A percentile compares a stretch with the other conserved stretches of the same genome.
Evolutionary conservation across 2,797 vertebrate species (phyloP).

Genomic region (Schizopygopsis malacanthus): DNA sequence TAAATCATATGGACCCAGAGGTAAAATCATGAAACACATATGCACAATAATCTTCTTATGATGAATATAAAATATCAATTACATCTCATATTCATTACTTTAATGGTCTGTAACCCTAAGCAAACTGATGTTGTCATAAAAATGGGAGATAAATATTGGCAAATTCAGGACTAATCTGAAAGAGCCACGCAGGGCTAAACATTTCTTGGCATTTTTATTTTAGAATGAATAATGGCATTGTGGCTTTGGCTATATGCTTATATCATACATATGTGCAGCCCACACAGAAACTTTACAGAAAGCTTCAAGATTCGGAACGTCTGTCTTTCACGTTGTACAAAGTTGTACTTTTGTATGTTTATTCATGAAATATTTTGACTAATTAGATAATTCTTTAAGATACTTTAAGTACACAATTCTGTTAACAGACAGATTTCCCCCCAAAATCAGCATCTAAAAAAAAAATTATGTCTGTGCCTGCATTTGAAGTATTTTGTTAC

Average conservation of each 20-base stretch:
- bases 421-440: neutral
- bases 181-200: slow-evolving; percentile 7
- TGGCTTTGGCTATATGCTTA: slow-evolving; percentile 30
- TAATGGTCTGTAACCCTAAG: slow-evolving; percentile 11
- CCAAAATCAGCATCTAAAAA: neutral
- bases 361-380: neutral
- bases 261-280: slow-evolving; percentile 14
- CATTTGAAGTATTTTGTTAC: slow-evolving; percentile 30
- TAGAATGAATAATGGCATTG: slow-evolving; percentile 29
- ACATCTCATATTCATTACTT: slow-evolving; percentile 24
- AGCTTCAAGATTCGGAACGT: neutral
- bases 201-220: slow-evolving; percentile 29
- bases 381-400: neutral
- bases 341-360: neutral
- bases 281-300: slow-evolving; percentile 20
- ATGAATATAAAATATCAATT: slow-evolving; percentile 31
- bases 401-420: neutral
- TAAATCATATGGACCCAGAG: neutral
- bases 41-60: slow-evolving; percentile 4
- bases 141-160: slow-evolving; percentile 7
- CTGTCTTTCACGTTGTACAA: neutral
- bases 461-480: neutral
- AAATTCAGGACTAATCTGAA: slow-evolving; percentile 28
- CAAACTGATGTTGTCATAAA: slow-evolving; percentile 14
- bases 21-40: slow-evolving; percentile 13